Base-by-base conservation (phyloP, 92 coral and sea anemone genomes). In the Blastomussa wellsi region DNA sequence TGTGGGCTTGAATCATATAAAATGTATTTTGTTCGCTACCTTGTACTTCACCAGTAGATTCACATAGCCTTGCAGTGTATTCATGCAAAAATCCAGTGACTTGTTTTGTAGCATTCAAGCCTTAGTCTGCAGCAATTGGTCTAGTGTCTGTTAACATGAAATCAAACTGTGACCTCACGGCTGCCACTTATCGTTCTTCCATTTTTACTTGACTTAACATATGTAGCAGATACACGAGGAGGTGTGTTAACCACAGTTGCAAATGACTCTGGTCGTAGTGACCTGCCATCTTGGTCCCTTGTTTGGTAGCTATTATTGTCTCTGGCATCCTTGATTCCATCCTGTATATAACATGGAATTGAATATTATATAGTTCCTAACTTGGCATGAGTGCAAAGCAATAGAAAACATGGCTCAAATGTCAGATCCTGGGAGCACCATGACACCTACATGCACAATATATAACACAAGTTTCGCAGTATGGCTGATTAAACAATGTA, bases 211-310 rank as follows among this genome's bases (percentile, higher is more conserved):
- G 88, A 85, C 62, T 85, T 76, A 39, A 76, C 78, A 20, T 85
- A 85, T 10, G 48, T 65, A 3, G 82, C 88, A 17, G 88, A 76
- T 13, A 53, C 88, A 14, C 88, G 94, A 12, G 94, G 94, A 37
- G 92, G 78, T 8, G 88, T 78, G 86, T 82, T 92, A 26, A 92
- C 90, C 22, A 93, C 94, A 38, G 92, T 87, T 31, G 93, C 83
- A 84, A 93, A 93, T 3, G 97, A 93, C 39, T 93, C 94, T 62
- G 95, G 95, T 35, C 93, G 91, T 55, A 52, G 57, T n/a, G 90
- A 73, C 47, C 88, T 84, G 76, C 87, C 80, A 37, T 90, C 89
- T 19, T 85, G 74, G 6, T 31, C 32, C 26, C 87, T 83, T 73
- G 80, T 80, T 37, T 76, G 87, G 26, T 89, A 76, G 72, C 17